A percentile compares a stretch with the other conserved stretches of the same genome.
Conservation (phyloP, 2,888 invertebrate genomes). For the Meteorus colon region DNA sequence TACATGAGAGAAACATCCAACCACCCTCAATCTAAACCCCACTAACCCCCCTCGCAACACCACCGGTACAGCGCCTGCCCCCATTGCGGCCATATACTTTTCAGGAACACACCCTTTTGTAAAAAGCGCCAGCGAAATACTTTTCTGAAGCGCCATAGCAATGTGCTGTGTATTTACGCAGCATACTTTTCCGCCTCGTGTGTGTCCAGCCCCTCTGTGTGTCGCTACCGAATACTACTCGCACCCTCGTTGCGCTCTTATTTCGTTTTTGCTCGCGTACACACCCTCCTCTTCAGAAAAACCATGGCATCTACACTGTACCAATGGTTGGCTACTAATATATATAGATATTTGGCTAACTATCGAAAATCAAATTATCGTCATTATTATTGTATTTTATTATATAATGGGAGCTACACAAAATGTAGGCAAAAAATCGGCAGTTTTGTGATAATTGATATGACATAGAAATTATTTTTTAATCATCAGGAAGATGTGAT, state of each 20-base stretch:
- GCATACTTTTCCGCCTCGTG: conserved; percentile 52
- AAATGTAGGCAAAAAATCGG: too few relatives aligned
- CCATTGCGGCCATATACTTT: conserved; percentile 52
- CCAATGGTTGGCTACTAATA: conserved; percentile 17
- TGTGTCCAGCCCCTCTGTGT: conserved; percentile 50
- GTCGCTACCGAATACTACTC: conserved; percentile 44
- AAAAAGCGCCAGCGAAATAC: conserved; percentile 66
- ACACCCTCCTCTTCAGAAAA: neutral
- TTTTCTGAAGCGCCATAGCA: conserved; percentile 64
- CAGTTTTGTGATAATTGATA: too few relatives aligned
- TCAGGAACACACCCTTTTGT: conserved; percentile 67
- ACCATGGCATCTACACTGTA: conserved; percentile 15
- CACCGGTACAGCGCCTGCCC: conserved; percentile 32
- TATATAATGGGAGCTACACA: too few relatives aligned
- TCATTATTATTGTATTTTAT: too few relatives aligned
- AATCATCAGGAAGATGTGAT: too few relatives aligned
- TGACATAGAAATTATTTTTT: too few relatives aligned
- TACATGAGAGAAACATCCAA: conserved; percentile 64
- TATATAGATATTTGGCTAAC: neutral
- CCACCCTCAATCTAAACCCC: conserved; percentile 24
- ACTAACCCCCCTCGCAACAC: conserved; percentile 45
- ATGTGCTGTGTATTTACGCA: conserved; percentile 59
- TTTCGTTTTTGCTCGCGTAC: conserved; percentile 25
- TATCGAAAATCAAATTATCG: too few relatives aligned
- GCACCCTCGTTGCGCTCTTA: conserved; percentile 42